Percentiles rank a stretch among this genome's conserved stretches.
phyloP scores from a whole-genome alignment of 2,113 vertebrate species.

The Saguinus midas region DNA sequence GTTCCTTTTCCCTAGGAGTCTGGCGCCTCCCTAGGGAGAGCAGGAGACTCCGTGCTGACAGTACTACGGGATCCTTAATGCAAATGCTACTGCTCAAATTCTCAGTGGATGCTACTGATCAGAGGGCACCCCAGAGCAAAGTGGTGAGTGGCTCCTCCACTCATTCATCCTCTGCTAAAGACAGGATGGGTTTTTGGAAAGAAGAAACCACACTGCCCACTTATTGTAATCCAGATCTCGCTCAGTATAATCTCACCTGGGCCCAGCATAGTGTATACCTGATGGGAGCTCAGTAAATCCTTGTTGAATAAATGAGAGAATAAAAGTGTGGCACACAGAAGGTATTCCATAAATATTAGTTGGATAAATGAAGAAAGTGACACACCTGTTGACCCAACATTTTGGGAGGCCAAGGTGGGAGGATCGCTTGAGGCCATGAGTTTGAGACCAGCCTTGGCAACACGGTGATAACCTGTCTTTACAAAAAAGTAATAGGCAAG shows the following conservation, averaged over 20 bases:
- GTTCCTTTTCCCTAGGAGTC: background rate
- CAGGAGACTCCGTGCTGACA: background rate
- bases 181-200: background rate
- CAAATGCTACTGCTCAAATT: conserved; percentile 3
- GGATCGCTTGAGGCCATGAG: too few species aligned
- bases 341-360: background rate
- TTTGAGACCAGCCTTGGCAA: too few species aligned
- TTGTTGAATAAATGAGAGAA: background rate
- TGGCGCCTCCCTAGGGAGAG: conserved; percentile 30
- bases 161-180: background rate
- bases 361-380: background rate
- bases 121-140: background rate
- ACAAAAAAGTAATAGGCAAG: too few species aligned
- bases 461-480: too few species aligned
- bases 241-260: background rate
- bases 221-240: background rate
- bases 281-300: background rate
- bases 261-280: background rate
- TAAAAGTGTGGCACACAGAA: background rate
- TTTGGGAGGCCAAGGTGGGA: too few species aligned
- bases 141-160: background rate
- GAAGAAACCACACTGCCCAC: background rate
- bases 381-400: too few species aligned
- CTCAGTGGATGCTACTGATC: background rate
- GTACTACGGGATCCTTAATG: conserved; percentile 31